Evolutionary conservation across 2,888 invertebrate genomes (phyloP).

Genomic region (Cephus sareptanus): DNA sequence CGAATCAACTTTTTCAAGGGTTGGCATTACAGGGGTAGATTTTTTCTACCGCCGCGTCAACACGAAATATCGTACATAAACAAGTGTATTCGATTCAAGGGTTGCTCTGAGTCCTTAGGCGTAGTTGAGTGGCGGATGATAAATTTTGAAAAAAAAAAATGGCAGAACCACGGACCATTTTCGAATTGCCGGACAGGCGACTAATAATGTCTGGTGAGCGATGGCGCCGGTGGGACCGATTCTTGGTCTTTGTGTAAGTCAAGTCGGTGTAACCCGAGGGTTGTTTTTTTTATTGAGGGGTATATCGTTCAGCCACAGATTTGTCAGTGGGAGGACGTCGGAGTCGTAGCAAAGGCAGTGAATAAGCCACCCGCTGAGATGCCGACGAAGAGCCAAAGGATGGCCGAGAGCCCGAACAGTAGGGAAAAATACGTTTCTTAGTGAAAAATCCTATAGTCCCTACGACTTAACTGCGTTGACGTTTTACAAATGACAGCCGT

Average conservation of each 20-base stretch:
- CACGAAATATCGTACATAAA: too few species aligned
- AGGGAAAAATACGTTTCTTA: neutral
- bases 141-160: neutral
- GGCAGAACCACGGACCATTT: neutral
- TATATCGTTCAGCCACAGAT: conserved; percentile 27
- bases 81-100: too few species aligned
- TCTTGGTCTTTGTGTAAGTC: neutral
- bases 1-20: neutral
- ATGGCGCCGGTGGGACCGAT: neutral
- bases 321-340: conserved; percentile 44
- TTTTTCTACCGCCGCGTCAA: neutral
- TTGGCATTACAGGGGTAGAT: neutral
- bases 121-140: neutral
- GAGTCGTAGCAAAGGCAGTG: conserved; percentile 29
- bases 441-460: neutral
- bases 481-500: neutral
- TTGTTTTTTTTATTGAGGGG: conserved; percentile 31
- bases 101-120: neutral
- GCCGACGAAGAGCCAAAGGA: neutral
- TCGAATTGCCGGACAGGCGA: neutral
- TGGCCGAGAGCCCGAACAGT: neutral
- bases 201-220: neutral
- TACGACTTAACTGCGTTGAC: neutral
- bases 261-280: neutral
- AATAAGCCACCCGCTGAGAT: conserved; percentile 36